Base-by-base conservation (phyloP, 2,888 invertebrate species). In the Buathra laborator region DNA sequence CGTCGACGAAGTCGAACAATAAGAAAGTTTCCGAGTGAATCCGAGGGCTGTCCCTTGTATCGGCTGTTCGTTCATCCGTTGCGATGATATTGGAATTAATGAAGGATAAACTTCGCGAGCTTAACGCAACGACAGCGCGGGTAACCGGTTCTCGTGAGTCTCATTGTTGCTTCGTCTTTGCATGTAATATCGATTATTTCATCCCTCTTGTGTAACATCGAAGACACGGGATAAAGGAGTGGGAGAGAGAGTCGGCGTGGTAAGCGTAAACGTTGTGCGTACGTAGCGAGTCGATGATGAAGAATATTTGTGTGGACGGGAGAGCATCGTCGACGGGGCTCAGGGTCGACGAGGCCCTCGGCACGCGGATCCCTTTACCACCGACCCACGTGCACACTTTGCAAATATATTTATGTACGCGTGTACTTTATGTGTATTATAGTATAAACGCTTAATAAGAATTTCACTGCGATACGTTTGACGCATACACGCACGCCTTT, bases 251-350 rank as follows among this genome's bases (percentile, higher is more conserved):
- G 62, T 32, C 14, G 62, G 62, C 12, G 48, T 12, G 82, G 62
- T 84, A 86, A 87, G 87, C 86, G 86, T 87, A 84, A 86, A 85
- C 78, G 48, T 83, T 86, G 80, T 70, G 82, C 64, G 82, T 71
- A 84, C 67, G 75, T 66, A 71, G 78, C 53, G 79, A 70, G 56
- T 78, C 64, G 6, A 59, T 62, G 48, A 53, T 59, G 19, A 81
- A 70, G 85, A 56, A 48, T 19, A 46, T 32, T 62, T 48, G n/a
- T 70, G 46, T 79, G 70, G 79, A 79, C 72, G 81, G 84, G 84
- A 86, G 79, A 62, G 72, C 84, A 83, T 82, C 56, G 80, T 78
- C 82, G 87, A 77, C 82, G 81, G 86, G 86, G 84, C 87, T 88
- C 86, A 81, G 67, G 78, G 75, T 79, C 88, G 87, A 85, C 85